Base-by-base conservation (phyloP, 2,113 vertebrate genomes). In the Corynorhinus townsendii region DNA sequence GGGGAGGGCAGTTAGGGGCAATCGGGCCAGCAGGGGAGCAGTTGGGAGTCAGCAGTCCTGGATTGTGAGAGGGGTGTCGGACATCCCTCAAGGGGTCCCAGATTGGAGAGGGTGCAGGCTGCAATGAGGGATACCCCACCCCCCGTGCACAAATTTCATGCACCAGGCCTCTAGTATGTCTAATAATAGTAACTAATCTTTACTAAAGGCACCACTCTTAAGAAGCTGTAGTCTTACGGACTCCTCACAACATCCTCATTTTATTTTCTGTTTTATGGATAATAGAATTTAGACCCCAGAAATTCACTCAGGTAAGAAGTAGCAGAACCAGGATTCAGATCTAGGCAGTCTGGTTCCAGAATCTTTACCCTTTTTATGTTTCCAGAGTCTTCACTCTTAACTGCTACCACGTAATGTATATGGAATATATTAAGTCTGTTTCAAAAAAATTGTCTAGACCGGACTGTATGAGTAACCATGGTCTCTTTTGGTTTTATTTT, bases 371-470 rank as follows among this genome's bases (percentile, higher is more conserved):
- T 76, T 91, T 81, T 84, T 68, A n/a, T 81, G 76, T 83, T 96
- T 86, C 54, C n/a, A 91, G 38, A 45, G 40, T 30, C n/a, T 84
- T 81, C 26, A 45, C 30, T 92, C 77, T 88, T 86, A 92, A 87
- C 40, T 96, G 22, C 72, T 89, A 17, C 20, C 17, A 11, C 84
- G 17, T 89, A 90, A 69, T 79, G 4, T 82, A 24, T 38, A 40
- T 54, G 77, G 66, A 95, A 75, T 82, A 75, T 83, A 33, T 3
- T 38, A 83, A 77, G 30, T 81, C 94, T 90, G 10, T 52, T 93
- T 38, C 75, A 87, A 75, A 94, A 94, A 83, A 96, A 90, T 76
- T 90, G 6, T 92, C 40, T 86, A 38, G n/a, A 8, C 11, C 77
- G 15, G 2, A 47, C 30, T 72, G 1, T 81, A 10, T 92, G 38